Evolutionary conservation across 2,797 vertebrate species (phyloP).

Genomic region (Megalops cyprinoides): DNA sequence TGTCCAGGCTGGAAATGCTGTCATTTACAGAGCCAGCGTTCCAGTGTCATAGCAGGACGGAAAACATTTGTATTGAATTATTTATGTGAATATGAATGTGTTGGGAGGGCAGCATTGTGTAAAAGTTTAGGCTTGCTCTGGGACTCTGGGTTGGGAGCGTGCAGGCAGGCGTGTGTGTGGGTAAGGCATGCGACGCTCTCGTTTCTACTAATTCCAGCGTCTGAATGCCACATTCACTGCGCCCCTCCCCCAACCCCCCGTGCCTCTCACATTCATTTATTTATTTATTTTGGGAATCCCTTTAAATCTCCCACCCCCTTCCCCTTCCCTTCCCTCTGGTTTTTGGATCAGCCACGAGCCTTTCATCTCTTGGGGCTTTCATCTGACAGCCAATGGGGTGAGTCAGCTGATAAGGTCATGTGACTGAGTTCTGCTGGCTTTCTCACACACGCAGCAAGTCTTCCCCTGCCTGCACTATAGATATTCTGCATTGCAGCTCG

Average conservation of each 20-base stretch:
- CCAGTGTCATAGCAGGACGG: neutral
- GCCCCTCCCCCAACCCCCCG: constrained; percentile 9
- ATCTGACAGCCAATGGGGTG: neutral
- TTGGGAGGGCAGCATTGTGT: neutral
- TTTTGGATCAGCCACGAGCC: neutral
- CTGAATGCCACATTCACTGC: constrained; percentile 54
- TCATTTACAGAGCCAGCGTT: no score
- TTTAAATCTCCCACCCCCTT: neutral
- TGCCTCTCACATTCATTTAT: neutral
- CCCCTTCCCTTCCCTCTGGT: neutral
- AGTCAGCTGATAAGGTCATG: neutral
- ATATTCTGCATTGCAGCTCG: no score
- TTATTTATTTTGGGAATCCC: neutral
- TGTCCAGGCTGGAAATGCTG: no score
- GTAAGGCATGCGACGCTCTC: constrained; percentile 59
- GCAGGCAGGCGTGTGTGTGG: constrained; percentile 58
- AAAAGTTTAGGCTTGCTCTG: neutral
- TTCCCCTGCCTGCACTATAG: no score
- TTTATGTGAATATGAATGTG: neutral
- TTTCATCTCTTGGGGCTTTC: neutral
- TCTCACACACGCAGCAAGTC: no score
- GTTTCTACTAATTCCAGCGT: constrained; percentile 44
- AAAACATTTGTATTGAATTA: neutral
- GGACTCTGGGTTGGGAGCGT: constrained; percentile 31
- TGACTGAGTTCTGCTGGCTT: neutral